Conservation (phyloP, 2,888 invertebrate genomes). For the Axea sp. region DNA sequence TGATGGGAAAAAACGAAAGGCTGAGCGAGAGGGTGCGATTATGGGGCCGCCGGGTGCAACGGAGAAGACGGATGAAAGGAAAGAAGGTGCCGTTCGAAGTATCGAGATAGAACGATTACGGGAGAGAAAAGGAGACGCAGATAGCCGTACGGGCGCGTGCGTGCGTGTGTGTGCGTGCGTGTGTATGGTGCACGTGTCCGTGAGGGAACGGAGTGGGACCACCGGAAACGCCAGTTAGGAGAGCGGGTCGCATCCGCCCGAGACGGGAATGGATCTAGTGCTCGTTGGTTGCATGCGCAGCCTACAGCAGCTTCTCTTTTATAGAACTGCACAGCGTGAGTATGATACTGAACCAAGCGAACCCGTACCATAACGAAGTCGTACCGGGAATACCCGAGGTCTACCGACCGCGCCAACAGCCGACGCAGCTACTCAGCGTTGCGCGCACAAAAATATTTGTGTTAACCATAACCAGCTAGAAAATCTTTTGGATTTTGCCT, state of each 20-base stretch:
- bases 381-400: constrained; percentile 44
- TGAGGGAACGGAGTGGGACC: constrained; percentile 66
- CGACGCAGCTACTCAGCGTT: constrained; percentile 17
- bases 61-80: constrained; percentile 39
- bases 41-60: background rate
- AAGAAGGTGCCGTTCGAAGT: constrained; percentile 58
- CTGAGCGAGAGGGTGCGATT: constrained; percentile 5
- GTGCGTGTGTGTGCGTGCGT: constrained; percentile 2
- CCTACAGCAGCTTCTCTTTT: constrained; percentile 69
- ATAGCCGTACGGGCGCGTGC: constrained; percentile 2
- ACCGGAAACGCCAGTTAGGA: constrained; percentile 76
- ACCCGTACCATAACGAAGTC: constrained; percentile 44
- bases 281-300: constrained; percentile 64
- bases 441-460: constrained; percentile 41
- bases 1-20: constrained; percentile 27
- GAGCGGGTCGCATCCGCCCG: constrained; percentile 74
- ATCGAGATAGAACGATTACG: constrained; percentile 50
- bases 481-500: constrained; percentile 1
- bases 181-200: constrained; percentile 30
- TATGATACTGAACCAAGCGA: constrained; percentile 49
- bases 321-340: constrained; percentile 64
- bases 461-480: constrained; percentile 42
- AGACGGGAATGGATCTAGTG: constrained; percentile 72
- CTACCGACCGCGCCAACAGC: constrained; percentile 25
- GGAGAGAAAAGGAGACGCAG: constrained; percentile 50